Evolutionary conservation across 2,797 vertebrate genomes (phyloP).

Genomic region (Eospalax fontanierii): DNA sequence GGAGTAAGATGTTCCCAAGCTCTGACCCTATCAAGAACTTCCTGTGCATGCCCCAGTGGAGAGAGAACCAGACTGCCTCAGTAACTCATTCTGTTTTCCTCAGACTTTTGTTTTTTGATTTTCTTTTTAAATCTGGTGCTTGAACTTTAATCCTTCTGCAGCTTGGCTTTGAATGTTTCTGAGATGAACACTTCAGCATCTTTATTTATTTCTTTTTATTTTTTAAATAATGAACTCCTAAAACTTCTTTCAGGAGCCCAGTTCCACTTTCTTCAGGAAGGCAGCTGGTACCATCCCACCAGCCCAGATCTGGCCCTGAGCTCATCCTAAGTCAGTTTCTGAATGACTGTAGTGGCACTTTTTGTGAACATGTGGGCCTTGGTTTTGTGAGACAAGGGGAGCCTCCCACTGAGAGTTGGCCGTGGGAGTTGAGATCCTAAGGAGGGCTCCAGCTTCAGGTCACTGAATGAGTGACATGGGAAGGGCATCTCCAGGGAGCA

Average conservation of each 20-base stretch:
- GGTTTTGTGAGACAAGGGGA: not conserved
- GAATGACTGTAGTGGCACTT: not conserved
- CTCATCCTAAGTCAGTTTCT: not conserved
- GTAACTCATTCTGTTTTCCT: not conserved
- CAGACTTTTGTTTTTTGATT: not conserved
- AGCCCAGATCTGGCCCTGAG: not conserved
- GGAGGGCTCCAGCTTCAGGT: not conserved
- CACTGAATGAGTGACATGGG: not conserved
- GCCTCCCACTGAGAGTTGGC: not conserved
- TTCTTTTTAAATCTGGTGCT: not conserved
- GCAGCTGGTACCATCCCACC: not conserved
- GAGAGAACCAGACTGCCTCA: not conserved
- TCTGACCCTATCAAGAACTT: not conserved
- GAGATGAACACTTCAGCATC: not conserved
- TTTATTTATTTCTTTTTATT: not conserved
- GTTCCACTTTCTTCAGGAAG: not conserved
- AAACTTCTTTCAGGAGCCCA: not conserved
- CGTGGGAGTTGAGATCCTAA: not conserved
- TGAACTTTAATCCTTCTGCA: not conserved
- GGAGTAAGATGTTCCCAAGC: not conserved
- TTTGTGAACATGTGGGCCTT: not conserved
- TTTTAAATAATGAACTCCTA: not conserved
- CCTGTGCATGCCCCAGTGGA: not conserved
- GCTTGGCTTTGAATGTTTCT: conserved; percentile 8
- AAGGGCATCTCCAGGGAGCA: not conserved